phyloP scores from a whole-genome alignment of 2,113 vertebrate species.

The Psophia crepitans region DNA sequence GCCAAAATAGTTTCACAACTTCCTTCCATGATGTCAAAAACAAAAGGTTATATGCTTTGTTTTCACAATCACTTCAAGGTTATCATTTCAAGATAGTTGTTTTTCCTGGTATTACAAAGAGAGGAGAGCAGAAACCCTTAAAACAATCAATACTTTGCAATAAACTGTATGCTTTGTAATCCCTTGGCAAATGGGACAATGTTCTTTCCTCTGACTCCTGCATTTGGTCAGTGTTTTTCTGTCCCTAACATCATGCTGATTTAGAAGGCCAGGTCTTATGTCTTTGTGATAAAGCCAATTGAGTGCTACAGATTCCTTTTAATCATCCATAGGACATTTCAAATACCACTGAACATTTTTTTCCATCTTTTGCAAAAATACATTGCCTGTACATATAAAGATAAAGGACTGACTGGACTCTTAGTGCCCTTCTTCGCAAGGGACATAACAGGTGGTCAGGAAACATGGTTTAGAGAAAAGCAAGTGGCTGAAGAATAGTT shows the following conservation, averaged over 20 bases:
- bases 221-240: not conserved
- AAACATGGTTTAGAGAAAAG: not conserved
- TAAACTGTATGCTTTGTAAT: not conserved
- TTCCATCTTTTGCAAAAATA: not conserved
- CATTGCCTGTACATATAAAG: not conserved
- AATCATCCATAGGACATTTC: not conserved
- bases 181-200: not conserved
- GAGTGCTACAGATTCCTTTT: not conserved
- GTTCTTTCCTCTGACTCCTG: not conserved
- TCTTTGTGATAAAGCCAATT: not conserved
- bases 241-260: not conserved
- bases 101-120: not conserved
- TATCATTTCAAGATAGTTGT: not conserved
- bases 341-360: not conserved
- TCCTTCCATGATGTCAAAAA: not conserved
- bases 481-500: not conserved
- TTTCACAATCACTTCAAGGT: not conserved
- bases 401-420: not conserved
- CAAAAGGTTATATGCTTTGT: not conserved
- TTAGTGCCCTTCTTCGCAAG: not conserved
- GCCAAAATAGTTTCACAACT: not conserved
- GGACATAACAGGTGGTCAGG: not conserved
- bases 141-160: conserved; percentile 15
- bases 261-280: not conserved
- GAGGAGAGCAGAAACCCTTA: not conserved